Conservation (phyloP, 2,113 vertebrate genomes). For the Pseudopodoces humilis region DNA sequence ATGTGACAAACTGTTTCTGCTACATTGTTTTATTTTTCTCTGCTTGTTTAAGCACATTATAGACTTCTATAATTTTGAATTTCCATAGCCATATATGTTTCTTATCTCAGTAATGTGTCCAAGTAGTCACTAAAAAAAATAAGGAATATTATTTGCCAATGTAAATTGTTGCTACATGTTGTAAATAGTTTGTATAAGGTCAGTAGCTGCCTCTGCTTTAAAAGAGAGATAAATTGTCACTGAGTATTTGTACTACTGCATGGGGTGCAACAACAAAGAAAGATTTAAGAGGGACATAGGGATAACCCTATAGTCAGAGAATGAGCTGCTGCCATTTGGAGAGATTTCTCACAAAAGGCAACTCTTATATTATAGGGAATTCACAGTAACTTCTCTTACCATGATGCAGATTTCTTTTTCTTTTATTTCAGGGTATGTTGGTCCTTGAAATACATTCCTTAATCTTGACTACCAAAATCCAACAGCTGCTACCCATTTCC, state of each 20-base stretch:
- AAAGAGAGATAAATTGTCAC: not conserved
- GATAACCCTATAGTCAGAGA: not conserved
- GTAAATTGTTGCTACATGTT: not conserved
- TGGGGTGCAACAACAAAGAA: not conserved
- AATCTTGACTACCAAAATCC: not conserved
- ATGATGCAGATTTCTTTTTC: not conserved
- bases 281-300: not conserved
- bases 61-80: too few relatives aligned
- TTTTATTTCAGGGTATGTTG: not conserved
- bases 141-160: not conserved
- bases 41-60: too few relatives aligned
- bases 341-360: not conserved
- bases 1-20: too few relatives aligned
- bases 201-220: not conserved
- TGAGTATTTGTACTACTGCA: not conserved
- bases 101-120: not conserved
- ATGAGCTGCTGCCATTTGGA: not conserved
- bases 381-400: not conserved
- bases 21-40: too few relatives aligned
- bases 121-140: not conserved
- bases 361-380: not conserved
- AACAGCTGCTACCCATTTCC: not conserved
- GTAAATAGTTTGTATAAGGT: not conserved
- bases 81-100: too few relatives aligned
- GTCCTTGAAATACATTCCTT: not conserved